A percentile compares a stretch with the other conserved stretches of the same genome.
Conservation (phyloP, 2,113 vertebrate genomes). For the Perognathus longimembris region DNA sequence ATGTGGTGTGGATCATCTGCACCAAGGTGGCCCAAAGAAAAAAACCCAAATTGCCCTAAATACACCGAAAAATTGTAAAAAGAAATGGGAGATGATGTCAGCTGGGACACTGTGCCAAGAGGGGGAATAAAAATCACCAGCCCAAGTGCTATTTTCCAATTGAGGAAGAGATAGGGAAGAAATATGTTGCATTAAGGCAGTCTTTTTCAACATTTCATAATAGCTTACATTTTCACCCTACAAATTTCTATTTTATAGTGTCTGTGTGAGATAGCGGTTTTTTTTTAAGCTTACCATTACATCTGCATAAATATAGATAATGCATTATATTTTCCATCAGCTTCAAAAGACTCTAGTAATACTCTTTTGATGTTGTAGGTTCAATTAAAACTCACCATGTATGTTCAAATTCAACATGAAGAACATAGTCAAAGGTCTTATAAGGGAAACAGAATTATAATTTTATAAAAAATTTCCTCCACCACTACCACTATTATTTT, state of each 20-base stretch:
- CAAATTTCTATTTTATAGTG: constrained; percentile 40
- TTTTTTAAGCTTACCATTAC: constrained; percentile 63
- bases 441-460: constrained; percentile 2
- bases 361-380: constrained; percentile 44
- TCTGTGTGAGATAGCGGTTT: not conserved
- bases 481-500: not conserved
- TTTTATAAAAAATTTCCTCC: constrained; percentile 33
- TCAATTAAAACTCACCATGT: constrained; percentile 43
- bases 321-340: constrained; percentile 53
- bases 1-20: not conserved
- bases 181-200: no score
- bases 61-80: not conserved
- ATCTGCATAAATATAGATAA: constrained; percentile 48
- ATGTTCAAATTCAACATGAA: constrained; percentile 57
- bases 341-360: constrained; percentile 40
- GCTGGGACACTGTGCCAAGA: not conserved
- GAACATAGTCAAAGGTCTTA: constrained; percentile 50
- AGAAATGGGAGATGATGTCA: not conserved
- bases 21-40: constrained; percentile 8
- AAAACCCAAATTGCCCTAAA: not conserved
- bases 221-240: constrained; percentile 2
- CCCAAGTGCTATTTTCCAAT: not conserved
- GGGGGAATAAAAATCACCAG: constrained; percentile 46
- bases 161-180: constrained; percentile 21
- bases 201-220: not conserved